phyloP scores from a whole-genome alignment of 1,140 invertebrate species.

The Drosophila carrolli region DNA sequence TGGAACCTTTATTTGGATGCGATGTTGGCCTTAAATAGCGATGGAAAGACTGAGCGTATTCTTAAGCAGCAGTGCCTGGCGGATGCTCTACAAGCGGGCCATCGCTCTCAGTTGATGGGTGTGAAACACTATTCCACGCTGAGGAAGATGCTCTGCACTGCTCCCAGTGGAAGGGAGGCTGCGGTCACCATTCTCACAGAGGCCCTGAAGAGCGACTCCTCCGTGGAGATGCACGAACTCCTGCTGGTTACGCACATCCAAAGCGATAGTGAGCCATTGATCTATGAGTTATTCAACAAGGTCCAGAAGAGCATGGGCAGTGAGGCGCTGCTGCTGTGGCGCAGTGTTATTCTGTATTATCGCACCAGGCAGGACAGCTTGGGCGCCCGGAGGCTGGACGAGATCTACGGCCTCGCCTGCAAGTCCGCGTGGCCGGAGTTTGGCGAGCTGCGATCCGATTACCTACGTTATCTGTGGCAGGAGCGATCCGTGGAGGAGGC shows the following conservation, averaged over 20 bases:
- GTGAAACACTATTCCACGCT: slow-evolving; percentile 61
- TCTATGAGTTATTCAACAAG: slow-evolving; percentile 61
- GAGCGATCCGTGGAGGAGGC: slow-evolving; percentile 61
- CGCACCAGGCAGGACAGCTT: slow-evolving; percentile 41
- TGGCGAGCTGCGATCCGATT: slow-evolving; percentile 60
- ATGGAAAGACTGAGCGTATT: slow-evolving; percentile 47
- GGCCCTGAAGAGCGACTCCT: slow-evolving; percentile 50
- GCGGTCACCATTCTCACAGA: slow-evolving; percentile 62
- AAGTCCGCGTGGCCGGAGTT: slow-evolving; percentile 61
- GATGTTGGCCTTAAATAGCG: slow-evolving; percentile 66
- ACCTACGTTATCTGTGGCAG: slow-evolving; percentile 66
- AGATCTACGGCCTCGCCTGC: slow-evolving; percentile 67
- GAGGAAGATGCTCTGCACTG: slow-evolving; percentile 59
- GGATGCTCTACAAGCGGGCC: slow-evolving; percentile 68
- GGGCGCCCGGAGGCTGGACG: slow-evolving; percentile 43
- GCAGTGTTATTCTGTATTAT: slow-evolving; percentile 64
- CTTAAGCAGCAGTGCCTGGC: slow-evolving; percentile 63
- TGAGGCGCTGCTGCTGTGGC: slow-evolving; percentile 54
- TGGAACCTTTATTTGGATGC: slow-evolving; percentile 68
- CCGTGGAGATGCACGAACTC: slow-evolving; percentile 64
- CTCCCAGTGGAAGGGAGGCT: slow-evolving; percentile 37
- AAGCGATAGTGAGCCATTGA: slow-evolving; percentile 50
- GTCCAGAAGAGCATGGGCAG: slow-evolving; percentile 48
- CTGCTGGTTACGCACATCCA: slow-evolving; percentile 62
- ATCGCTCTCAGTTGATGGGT: slow-evolving; percentile 63